Conservation (phyloP, 1,140 invertebrate species). For the Palaemon carinicauda region DNA sequence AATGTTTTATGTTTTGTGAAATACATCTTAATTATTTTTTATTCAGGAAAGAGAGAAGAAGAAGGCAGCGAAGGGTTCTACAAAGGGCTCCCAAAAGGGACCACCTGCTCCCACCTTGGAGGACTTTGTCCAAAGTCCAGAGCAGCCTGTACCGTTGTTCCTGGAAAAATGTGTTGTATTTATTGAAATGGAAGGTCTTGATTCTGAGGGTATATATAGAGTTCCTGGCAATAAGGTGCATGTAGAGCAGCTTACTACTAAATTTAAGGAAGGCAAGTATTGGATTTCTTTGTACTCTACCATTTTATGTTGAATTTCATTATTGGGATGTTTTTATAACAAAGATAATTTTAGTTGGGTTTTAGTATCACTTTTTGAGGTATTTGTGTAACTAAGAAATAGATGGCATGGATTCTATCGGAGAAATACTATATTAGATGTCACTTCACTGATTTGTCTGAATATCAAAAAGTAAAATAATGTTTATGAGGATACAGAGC, state of each 20-base stretch:
- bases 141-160: slow-evolving; percentile 70
- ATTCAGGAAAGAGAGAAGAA: slow-evolving; percentile 74
- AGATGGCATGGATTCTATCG: too few species aligned
- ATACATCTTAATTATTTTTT: neutral
- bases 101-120: slow-evolving; percentile 67
- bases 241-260: slow-evolving; percentile 89
- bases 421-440: too few species aligned
- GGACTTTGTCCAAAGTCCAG: slow-evolving; percentile 76
- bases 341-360: neutral
- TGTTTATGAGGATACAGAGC: too few species aligned
- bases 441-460: too few species aligned
- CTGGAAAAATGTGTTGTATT: slow-evolving; percentile 94
- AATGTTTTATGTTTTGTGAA: neutral
- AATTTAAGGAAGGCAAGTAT: slow-evolving; percentile 85
- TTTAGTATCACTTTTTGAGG: neutral
- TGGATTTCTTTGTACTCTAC: neutral
- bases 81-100: slow-evolving; percentile 67
- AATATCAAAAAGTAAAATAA: too few species aligned
- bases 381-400: too few species aligned
- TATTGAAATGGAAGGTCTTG: slow-evolving; percentile 91
- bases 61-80: slow-evolving; percentile 69
- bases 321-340: neutral
- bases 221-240: slow-evolving; percentile 94
- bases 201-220: slow-evolving; percentile 94
- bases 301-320: neutral